Conservation (phyloP, 2,113 vertebrate genomes). For the Ellobius talpinus region DNA sequence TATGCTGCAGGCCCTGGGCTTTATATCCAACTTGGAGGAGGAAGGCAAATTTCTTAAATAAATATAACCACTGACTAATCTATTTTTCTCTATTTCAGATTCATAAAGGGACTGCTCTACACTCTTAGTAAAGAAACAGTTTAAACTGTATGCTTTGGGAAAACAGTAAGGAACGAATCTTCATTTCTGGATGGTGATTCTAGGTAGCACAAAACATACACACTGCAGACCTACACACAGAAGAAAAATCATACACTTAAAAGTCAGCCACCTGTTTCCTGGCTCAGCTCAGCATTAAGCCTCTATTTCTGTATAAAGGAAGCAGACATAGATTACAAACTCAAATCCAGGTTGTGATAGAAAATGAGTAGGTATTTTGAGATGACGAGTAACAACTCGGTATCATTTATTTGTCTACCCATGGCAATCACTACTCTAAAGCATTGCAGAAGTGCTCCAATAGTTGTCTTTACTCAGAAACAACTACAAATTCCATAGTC, state of each 20-base stretch:
- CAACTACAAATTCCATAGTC: slow-evolving; percentile 7
- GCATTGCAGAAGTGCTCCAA: neutral
- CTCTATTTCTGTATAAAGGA: neutral
- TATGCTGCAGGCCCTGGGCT: neutral
- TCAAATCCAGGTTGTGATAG: slow-evolving; percentile 16
- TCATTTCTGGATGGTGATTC: neutral
- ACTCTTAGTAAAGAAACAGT: slow-evolving; percentile 44
- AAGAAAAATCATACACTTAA: neutral
- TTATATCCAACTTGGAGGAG: neutral
- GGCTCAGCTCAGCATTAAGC: neutral
- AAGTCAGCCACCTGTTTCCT: neutral
- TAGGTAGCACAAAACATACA: neutral
- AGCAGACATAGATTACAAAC: neutral
- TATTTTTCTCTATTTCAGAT: neutral
- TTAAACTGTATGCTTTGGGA: neutral
- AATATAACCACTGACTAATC: slow-evolving; percentile 14
- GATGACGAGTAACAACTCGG: neutral
- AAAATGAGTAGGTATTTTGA: slow-evolving; percentile 30
- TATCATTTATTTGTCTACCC: neutral
- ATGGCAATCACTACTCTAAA: neutral
- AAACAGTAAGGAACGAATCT: neutral
- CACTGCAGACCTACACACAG: neutral
- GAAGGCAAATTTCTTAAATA: slow-evolving; percentile 14
- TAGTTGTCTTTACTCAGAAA: slow-evolving; percentile 18
- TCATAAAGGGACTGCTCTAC: slow-evolving; percentile 43